Conservation (phyloP, 1,140 invertebrate genomes). For the Temnothorax nylanderi region DNA sequence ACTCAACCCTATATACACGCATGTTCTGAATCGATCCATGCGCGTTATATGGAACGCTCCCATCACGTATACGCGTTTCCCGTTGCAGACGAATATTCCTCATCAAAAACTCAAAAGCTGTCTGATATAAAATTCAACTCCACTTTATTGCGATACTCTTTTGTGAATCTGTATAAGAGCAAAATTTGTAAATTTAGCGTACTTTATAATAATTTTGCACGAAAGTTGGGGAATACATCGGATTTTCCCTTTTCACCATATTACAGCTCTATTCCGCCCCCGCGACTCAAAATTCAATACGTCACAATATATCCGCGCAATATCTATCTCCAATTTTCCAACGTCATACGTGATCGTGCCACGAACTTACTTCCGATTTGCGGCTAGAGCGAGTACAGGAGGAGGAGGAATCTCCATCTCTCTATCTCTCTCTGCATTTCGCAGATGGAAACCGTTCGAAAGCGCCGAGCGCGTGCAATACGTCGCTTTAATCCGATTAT, state of each 20-base stretch:
- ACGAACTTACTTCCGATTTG: slow-evolving; percentile 32
- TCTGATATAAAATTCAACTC: background rate
- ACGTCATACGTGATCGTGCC: slow-evolving; percentile 8
- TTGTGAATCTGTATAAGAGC: background rate
- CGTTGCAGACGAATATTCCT: background rate
- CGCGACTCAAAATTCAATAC: slow-evolving; percentile 1
- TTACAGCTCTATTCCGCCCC: background rate
- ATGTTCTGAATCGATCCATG: slow-evolving; percentile 22
- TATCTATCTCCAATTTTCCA: slow-evolving; percentile 31
- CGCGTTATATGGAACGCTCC: background rate
- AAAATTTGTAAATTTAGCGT: background rate
- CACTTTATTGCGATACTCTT: slow-evolving; percentile 4
- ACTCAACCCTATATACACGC: slow-evolving; percentile 20
- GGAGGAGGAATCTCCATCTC: background rate
- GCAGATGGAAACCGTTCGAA: background rate
- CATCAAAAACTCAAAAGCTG: background rate
- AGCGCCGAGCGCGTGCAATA: slow-evolving; percentile 50
- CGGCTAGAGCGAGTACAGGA: background rate
- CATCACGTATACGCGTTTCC: no score
- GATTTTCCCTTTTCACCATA: background rate
- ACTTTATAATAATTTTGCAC: background rate
- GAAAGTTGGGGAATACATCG: background rate
- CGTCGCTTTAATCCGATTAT: slow-evolving; percentile 74
- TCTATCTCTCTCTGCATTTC: background rate
- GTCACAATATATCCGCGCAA: slow-evolving; percentile 4